These are phyloP conservation scores for Chlamydotis undulata DNA, from an alignment of 2,113 vertebrate genomes.

Conservation along the genomic window DNA sequence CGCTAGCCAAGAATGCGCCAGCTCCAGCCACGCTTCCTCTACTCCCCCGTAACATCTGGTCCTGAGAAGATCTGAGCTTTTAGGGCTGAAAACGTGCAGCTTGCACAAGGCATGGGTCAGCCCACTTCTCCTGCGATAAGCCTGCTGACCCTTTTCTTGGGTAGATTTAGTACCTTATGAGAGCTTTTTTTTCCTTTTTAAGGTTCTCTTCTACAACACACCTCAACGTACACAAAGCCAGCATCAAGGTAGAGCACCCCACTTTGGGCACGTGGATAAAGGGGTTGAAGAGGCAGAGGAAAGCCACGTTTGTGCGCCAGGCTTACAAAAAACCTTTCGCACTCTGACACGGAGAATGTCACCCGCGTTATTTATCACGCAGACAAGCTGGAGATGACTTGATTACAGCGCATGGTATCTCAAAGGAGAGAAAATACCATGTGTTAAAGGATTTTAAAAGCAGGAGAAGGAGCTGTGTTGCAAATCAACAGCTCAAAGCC, in stretches of 20 bases:
- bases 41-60: background rate
- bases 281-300: background rate
- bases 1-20: background rate
- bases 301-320: accelerated
- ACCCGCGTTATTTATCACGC: background rate
- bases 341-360: background rate
- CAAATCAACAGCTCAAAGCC: background rate
- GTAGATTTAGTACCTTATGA: background rate
- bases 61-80: background rate
- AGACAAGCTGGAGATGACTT: background rate
- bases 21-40: background rate
- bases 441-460: background rate
- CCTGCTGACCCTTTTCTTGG: background rate
- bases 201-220: background rate
- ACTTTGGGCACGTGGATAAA: background rate
- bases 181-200: no score
- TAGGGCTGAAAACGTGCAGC: background rate
- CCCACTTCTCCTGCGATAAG: background rate
- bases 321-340: background rate
- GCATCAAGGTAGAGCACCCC: background rate
- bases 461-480: background rate
- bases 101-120: no score
- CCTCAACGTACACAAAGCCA: accelerated
- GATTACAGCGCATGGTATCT: background rate
- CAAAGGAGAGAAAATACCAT: background rate